Base-by-base conservation (phyloP, 2,888 invertebrate species). In the Heliconius erato region DNA sequence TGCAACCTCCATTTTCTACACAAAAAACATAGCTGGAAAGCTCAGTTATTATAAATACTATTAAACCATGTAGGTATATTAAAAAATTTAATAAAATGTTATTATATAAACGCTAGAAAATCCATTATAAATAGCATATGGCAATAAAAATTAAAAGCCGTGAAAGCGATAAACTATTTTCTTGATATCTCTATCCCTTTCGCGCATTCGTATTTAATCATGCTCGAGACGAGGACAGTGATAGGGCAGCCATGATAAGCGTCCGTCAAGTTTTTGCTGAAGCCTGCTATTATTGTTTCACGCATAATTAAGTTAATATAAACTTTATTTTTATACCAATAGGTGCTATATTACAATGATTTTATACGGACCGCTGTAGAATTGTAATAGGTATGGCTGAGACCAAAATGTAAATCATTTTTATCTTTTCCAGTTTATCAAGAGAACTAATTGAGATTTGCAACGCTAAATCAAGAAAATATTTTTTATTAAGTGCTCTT, bases 261-360 rank as follows among this genome's bases (percentile, higher is more conserved):
- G 87, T 85, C 88, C 86, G 88, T 89, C 87, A 87, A 84, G 85
- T 91, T 91, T 91, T 91, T 91, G 89, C 85, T 80, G 81, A 84
- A 83, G 83, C 71, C 84, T 85, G 85, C 85, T 85, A 86, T 86
- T 85, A 82, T 85, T 85, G 77, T 81, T 54, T 40, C 59, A 81
- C 16, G 54, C 32, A 69, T 14, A 54, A 71, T 78, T 32, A 74
- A 80, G 14, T 65, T 74, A 84, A 85, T 87, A 89, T 80, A 19
- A 67, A 19, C 74, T 71, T 49, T 84, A 81, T 12, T 11, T 0
- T 0, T 0, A 65, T 14, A 6, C 0, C 0, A 5, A 79, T 82
- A 84, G 68, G n/a, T 65, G 6, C 5, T 82, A 80, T 79, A 71
- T 80, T 84, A 5, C 23, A 49, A 28, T 80, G 49, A 16, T 14